Evolutionary conservation across 1,140 invertebrate species (phyloP).

Genomic region (Paraescarpia echinospica): DNA sequence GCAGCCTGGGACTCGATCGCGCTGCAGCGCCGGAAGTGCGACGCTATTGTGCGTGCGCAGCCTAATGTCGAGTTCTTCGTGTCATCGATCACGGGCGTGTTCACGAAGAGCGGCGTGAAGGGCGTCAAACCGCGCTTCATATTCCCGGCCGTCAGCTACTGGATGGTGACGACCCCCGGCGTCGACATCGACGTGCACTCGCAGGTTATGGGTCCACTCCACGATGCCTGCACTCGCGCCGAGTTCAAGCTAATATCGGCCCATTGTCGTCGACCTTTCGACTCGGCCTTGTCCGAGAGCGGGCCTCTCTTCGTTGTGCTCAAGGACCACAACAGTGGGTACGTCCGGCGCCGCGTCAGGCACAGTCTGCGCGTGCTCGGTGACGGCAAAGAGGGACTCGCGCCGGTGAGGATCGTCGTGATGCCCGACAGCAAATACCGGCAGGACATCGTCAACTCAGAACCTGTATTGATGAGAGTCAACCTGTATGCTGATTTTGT

Average conservation of each 20-base stretch:
- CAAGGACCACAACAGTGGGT: neutral
- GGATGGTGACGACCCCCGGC: neutral
- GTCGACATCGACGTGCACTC: neutral
- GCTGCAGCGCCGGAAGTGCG: neutral
- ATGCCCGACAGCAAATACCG: neutral
- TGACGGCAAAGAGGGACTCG: neutral
- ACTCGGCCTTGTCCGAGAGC: too few species aligned
- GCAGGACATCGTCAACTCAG: neutral
- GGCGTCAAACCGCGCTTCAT: neutral
- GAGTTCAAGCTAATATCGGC: neutral
- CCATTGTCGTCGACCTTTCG: neutral
- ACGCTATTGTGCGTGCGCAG: neutral
- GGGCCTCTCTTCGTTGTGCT: neutral
- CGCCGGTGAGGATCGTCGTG: neutral
- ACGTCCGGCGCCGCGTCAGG: neutral
- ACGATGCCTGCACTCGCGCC: neutral
- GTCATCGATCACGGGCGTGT: neutral
- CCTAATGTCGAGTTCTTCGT: neutral
- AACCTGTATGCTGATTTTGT: neutral
- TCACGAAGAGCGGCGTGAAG: neutral
- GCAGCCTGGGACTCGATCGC: neutral
- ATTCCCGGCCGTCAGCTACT: neutral
- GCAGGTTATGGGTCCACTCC: neutral
- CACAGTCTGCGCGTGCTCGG: neutral
- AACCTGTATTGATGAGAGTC: neutral